A percentile compares a stretch with the other conserved stretches of the same genome.
Conservation (phyloP, 2,888 invertebrate species). For the Linyphia triangularis region DNA sequence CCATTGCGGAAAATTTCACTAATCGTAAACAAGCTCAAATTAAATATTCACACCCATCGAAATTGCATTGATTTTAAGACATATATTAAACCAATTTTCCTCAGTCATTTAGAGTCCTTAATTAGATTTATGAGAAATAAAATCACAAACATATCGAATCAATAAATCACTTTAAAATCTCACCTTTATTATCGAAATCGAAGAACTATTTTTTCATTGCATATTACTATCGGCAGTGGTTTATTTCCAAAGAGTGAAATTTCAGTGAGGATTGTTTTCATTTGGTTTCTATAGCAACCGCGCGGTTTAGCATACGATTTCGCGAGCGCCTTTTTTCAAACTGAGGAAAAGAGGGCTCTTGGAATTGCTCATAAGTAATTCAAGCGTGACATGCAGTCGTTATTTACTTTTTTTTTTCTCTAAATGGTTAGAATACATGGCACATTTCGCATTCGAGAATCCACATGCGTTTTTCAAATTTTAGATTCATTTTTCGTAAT, state of each 20-base stretch:
- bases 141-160: background rate
- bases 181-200: constrained; percentile 19
- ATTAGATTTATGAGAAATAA: background rate
- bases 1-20: too few relatives aligned
- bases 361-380: constrained; percentile 40
- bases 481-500: background rate
- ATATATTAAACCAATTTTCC: too few relatives aligned
- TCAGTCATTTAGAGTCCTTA: too few relatives aligned
- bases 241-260: background rate
- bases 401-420: constrained; percentile 40
- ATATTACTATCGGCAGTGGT: constrained; percentile 16
- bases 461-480: constrained; percentile 23
- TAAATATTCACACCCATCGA: too few relatives aligned
- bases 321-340: constrained; percentile 53
- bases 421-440: constrained; percentile 14
- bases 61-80: too few relatives aligned
- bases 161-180: constrained; percentile 1
- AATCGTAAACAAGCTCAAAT: too few relatives aligned
- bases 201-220: constrained; percentile 12
- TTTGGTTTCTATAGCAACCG: constrained; percentile 35
- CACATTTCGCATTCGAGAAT: constrained; percentile 33
- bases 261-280: constrained; percentile 45
- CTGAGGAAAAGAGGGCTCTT: background rate
- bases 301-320: constrained; percentile 15
- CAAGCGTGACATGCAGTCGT: constrained; percentile 58